Conservation (phyloP, 2,797 vertebrate genomes). For the Vireo griseus region DNA sequence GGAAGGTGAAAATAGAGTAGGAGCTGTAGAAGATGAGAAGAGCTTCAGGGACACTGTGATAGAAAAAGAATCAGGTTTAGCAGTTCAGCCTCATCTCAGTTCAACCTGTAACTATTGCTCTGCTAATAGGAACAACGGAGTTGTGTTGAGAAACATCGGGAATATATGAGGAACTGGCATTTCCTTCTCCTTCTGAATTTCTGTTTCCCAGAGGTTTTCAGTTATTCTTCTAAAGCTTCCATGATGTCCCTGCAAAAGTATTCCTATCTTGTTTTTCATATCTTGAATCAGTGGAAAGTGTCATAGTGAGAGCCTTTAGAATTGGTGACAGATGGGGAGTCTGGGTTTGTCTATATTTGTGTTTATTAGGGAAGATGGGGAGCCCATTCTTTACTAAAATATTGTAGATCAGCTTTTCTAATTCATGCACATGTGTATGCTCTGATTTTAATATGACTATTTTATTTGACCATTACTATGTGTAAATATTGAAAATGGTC, state of each 20-base stretch:
- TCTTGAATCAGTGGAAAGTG: neutral
- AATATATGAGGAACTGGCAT: neutral
- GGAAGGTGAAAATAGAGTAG: neutral
- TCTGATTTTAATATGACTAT: neutral
- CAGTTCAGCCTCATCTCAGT: neutral
- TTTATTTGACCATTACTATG: neutral
- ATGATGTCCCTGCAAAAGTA: neutral
- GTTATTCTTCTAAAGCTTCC: neutral
- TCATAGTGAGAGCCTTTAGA: neutral
- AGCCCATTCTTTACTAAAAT: neutral
- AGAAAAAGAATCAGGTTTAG: neutral
- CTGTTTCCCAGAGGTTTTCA: neutral
- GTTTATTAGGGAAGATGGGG: neutral
- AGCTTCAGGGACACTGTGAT: neutral
- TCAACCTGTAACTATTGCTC: neutral
- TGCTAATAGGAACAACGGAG: neutral
- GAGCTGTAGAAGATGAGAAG: neutral
- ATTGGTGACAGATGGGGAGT: neutral
- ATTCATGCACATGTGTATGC: neutral
- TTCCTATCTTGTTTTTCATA: accelerated
- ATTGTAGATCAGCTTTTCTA: neutral
- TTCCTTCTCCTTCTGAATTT: neutral
- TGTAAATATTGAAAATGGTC: neutral
- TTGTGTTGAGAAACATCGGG: neutral
- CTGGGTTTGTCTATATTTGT: neutral